phyloP scores from a whole-genome alignment of 2,888 invertebrate genomes.

The Patella caerulea region DNA sequence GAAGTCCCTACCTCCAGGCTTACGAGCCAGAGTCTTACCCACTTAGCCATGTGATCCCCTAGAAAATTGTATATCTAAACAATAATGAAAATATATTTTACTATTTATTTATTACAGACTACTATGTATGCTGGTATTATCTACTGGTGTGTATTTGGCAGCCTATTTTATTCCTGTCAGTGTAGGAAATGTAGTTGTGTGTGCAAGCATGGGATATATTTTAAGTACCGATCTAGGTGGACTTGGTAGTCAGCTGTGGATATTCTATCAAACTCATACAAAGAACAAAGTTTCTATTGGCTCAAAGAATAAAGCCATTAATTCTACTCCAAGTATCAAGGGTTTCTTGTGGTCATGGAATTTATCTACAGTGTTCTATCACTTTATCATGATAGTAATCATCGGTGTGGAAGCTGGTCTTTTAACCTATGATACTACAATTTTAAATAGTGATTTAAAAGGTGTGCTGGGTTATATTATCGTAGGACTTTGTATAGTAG shows the following conservation, averaged over 20 bases:
- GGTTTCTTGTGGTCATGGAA: slow-evolving; percentile 64
- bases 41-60: too few species aligned
- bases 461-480: slow-evolving; percentile 57
- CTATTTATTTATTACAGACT: slow-evolving; percentile 48
- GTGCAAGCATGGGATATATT: slow-evolving; percentile 60
- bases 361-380: slow-evolving; percentile 56
- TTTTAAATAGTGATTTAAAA: slow-evolving; percentile 40
- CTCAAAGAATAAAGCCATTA: slow-evolving; percentile 32
- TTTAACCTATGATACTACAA: slow-evolving; percentile 48
- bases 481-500: slow-evolving; percentile 60
- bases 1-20: too few species aligned
- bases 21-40: too few species aligned
- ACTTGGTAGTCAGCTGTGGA: slow-evolving; percentile 49
- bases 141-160: slow-evolving; percentile 55
- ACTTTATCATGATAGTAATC: slow-evolving; percentile 53
- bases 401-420: slow-evolving; percentile 53
- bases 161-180: slow-evolving; percentile 56
- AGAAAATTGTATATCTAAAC: too few species aligned
- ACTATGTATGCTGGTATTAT: slow-evolving; percentile 50
- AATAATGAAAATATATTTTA: not conserved
- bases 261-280: slow-evolving; percentile 28
- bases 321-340: slow-evolving; percentile 11
- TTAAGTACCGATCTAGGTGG: slow-evolving; percentile 64
- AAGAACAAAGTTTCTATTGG: slow-evolving; percentile 48
- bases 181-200: slow-evolving; percentile 56